These are phyloP conservation scores for Syrista parreyssii DNA, from an alignment of 2,888 invertebrate genomes.

Conservation along the genomic window DNA sequence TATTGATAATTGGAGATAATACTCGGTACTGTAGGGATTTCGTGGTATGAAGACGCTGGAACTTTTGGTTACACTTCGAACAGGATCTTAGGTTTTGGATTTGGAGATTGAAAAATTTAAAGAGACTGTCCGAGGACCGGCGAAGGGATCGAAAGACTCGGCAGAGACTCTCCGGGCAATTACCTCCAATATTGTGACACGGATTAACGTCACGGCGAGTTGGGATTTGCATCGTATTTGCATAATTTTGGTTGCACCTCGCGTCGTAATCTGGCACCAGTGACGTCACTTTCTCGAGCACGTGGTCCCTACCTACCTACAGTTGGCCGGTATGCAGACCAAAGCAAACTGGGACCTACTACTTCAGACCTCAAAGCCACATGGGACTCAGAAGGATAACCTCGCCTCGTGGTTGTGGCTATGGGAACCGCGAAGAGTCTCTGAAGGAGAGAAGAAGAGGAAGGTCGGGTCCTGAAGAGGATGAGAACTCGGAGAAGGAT, in stretches of 20 bases:
- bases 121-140: neutral
- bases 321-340: neutral
- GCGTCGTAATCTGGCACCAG: constrained; percentile 26
- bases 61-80: neutral
- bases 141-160: constrained; percentile 7
- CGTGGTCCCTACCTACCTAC: neutral
- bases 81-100: neutral
- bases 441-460: constrained; percentile 11
- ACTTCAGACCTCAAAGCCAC: neutral
- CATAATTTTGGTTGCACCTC: constrained; percentile 62
- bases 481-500: constrained; percentile 27
- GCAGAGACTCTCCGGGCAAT: constrained; percentile 52
- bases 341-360: neutral
- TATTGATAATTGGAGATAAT: neutral
- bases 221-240: constrained; percentile 63
- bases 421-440: constrained; percentile 14
- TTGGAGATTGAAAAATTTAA: neutral
- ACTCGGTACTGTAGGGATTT: neutral
- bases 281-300: constrained; percentile 11
- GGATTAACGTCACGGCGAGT: constrained; percentile 60
- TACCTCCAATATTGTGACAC: constrained; percentile 64
- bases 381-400: neutral
- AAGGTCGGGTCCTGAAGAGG: constrained; percentile 1
- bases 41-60: neutral
- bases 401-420: neutral